A percentile compares a stretch with the other conserved stretches of the same genome.
Evolutionary conservation across 2,888 invertebrate genomes (phyloP).

Genomic region (Sminthurides aquaticus): DNA sequence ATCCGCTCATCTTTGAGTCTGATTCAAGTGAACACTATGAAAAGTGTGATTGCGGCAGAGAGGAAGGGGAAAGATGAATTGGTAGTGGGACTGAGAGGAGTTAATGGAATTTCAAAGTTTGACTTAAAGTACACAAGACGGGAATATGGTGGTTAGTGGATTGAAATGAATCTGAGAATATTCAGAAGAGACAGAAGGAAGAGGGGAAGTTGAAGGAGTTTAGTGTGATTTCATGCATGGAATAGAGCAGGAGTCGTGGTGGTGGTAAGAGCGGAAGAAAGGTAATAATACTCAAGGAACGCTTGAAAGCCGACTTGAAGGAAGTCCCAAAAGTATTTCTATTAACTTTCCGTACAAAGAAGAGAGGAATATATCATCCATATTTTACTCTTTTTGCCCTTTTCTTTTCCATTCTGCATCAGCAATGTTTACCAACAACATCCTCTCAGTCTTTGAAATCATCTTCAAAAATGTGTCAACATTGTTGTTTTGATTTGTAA

Average conservation of each 20-base stretch:
- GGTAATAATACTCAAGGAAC: slow-evolving; percentile 17
- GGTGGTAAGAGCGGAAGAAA: slow-evolving; percentile 16
- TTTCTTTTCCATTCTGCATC: background rate
- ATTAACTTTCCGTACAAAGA: background rate
- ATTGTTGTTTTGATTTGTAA: no score
- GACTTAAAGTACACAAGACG: background rate
- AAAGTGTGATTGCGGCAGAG: background rate
- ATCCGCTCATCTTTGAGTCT: background rate
- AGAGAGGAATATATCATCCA: no score
- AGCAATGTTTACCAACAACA: background rate
- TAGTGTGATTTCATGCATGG: slow-evolving; percentile 16
- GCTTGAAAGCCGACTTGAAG: slow-evolving; percentile 14
- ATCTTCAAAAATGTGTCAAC: no score
- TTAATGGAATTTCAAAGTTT: background rate
- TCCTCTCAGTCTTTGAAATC: no score
- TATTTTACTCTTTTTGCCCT: background rate
- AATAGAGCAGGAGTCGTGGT: background rate
- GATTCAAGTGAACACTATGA: background rate
- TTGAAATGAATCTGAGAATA: background rate
- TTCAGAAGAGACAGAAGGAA: background rate
- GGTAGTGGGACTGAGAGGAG: background rate
- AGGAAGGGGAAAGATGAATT: background rate
- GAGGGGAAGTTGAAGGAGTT: background rate
- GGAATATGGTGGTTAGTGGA: background rate
- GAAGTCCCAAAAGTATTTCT: slow-evolving; percentile 13